A percentile compares a stretch with the other conserved stretches of the same genome.
Evolutionary conservation across 1,140 invertebrate species (phyloP).

Genomic region (Stegodyphus dumicola): DNA sequence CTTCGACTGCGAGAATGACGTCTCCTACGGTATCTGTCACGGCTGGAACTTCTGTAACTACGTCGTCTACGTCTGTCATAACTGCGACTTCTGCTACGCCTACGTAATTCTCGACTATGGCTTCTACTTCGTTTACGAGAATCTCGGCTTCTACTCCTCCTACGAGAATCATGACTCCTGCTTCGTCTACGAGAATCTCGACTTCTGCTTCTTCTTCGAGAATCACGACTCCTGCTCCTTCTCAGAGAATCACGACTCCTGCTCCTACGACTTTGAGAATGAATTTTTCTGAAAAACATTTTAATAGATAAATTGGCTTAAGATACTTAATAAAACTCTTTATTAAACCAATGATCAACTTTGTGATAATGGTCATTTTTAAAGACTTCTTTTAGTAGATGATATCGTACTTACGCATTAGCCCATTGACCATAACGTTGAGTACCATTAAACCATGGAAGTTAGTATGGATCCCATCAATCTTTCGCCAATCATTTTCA

Average conservation of each 20-base stretch:
- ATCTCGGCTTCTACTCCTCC: not conserved
- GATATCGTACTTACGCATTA: no score
- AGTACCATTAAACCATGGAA: no score
- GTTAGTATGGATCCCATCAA: no score
- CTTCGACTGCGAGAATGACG: conserved; percentile 26
- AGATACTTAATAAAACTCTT: no score
- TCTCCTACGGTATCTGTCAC: conserved; percentile 22
- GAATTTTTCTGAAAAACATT: not conserved
- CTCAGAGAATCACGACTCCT: not conserved
- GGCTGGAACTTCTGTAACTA: conserved; percentile 24
- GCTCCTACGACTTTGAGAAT: not conserved
- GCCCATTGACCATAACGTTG: no score
- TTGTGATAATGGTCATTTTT: no score
- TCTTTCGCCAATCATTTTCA: no score
- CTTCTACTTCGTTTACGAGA: not conserved
- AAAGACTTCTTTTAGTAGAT: no score
- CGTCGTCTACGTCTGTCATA: not conserved
- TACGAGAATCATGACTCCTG: not conserved
- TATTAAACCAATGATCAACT: no score
- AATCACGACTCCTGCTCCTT: not conserved
- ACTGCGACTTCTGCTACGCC: not conserved
- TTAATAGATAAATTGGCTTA: not conserved
- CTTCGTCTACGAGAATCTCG: not conserved
- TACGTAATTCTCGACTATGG: not conserved
- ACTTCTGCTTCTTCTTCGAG: not conserved